Evolutionary conservation across 2,888 invertebrate genomes (phyloP).

Genomic region (Xanthia icteritia): DNA sequence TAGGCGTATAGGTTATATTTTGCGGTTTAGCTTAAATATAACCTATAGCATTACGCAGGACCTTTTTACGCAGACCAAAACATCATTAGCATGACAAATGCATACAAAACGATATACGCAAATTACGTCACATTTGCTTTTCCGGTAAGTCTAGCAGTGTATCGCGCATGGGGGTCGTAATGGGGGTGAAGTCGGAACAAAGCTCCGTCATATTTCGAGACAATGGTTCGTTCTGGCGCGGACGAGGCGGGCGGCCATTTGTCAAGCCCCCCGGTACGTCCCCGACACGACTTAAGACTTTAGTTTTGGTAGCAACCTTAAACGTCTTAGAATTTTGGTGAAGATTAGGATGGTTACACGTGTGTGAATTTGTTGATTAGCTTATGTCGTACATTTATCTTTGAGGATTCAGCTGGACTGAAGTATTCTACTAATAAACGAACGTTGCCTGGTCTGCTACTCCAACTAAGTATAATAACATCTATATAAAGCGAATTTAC

Average conservation of each 20-base stretch:
- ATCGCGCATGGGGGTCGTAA: constrained; percentile 46
- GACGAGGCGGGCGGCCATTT: constrained; percentile 68
- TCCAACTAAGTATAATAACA: not conserved
- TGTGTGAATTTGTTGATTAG: constrained; percentile 8
- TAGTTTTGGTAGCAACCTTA: constrained; percentile 49
- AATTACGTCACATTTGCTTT: constrained; percentile 51
- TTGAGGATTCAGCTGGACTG: not conserved
- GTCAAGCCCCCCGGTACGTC: constrained; percentile 63
- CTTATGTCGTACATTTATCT: not conserved
- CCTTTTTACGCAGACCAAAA: not conserved
- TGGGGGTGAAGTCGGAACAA: constrained; percentile 65
- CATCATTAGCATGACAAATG: constrained; percentile 33
- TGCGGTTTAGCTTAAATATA: not conserved
- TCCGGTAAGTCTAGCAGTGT: constrained; percentile 44
- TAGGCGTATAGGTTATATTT: not conserved
- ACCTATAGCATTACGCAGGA: not conserved
- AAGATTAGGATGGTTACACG: constrained; percentile 26
- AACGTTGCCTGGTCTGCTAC: not conserved
- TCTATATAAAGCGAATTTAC: not conserved
- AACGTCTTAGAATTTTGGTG: constrained; percentile 54
- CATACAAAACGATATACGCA: constrained; percentile 38
- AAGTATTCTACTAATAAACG: not conserved
- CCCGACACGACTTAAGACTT: constrained; percentile 51
- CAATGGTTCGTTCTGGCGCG: constrained; percentile 69
- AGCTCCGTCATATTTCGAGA: constrained; percentile 71